These are phyloP conservation scores for Hestina assimilis DNA, from an alignment of 1,140 invertebrate genomes.

Conservation along the genomic window DNA sequence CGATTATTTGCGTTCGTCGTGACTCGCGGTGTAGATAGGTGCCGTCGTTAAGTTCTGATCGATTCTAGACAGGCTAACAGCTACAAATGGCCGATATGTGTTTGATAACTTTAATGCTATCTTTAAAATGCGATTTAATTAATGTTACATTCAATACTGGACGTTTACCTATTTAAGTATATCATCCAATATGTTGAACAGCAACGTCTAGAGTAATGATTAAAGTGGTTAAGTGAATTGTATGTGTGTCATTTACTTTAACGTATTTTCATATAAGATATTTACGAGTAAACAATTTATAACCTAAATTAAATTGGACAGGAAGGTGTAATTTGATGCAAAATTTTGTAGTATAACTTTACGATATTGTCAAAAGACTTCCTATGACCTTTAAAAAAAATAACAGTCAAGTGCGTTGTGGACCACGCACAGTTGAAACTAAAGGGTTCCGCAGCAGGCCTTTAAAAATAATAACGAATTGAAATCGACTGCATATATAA, in stretches of 20 bases:
- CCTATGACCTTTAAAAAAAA: too few relatives aligned
- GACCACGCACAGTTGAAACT: too few relatives aligned
- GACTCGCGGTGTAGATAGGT: conserved; percentile 25
- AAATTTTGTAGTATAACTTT: too few relatives aligned
- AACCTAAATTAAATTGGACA: too few relatives aligned
- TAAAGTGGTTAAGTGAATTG: background rate
- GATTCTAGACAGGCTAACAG: conserved; percentile 20
- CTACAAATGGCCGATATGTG: conserved; percentile 9
- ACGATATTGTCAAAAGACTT: too few relatives aligned
- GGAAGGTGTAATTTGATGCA: too few relatives aligned
- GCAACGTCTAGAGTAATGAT: background rate
- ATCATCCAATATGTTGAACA: background rate
- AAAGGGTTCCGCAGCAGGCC: too few relatives aligned
- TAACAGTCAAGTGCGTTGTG: too few relatives aligned
- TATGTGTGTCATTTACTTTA: background rate
- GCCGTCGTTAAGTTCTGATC: conserved; percentile 25
- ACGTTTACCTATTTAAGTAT: background rate
- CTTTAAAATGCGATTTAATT: background rate
- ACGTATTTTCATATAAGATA: too few relatives aligned
- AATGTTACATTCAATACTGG: background rate
- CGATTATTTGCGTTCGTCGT: conserved; percentile 26
- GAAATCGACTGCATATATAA: too few relatives aligned
- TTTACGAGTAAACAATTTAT: too few relatives aligned
- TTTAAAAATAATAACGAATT: too few relatives aligned
- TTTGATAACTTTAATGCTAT: conserved; percentile 1